Percentiles rank a stretch among this genome's conserved stretches.
phyloP scores from a whole-genome alignment of 2,888 invertebrate genomes.

The Dexiosoma caninum region DNA sequence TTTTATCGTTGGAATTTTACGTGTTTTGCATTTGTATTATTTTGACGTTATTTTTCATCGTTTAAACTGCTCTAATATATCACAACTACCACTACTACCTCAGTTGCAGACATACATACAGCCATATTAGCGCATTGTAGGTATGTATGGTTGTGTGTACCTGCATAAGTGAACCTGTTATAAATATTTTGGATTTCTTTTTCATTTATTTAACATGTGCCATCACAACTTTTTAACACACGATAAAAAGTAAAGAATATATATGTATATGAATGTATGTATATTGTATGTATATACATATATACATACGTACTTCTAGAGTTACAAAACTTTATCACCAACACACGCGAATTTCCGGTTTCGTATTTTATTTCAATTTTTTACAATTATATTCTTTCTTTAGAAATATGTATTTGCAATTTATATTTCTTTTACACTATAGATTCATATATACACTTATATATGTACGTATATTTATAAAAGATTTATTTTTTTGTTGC shows the following conservation, averaged over 20 bases:
- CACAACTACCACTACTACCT: slow-evolving; percentile 7
- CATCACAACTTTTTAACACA: slow-evolving; percentile 28
- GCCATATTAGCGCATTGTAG: neutral
- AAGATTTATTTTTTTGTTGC: neutral
- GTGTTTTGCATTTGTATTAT: slow-evolving; percentile 65
- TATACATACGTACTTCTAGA: neutral
- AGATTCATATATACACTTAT: no score
- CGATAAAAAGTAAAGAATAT: neutral
- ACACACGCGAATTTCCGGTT: slow-evolving; percentile 34
- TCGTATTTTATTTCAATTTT: neutral
- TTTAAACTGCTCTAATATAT: slow-evolving; percentile 42
- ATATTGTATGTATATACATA: no score
- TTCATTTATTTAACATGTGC: slow-evolving; percentile 20
- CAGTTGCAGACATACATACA: neutral
- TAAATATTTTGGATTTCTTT: slow-evolving; percentile 32
- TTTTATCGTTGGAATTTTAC: slow-evolving; percentile 62
- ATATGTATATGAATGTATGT: no score
- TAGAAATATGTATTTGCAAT: slow-evolving; percentile 18
- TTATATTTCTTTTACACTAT: slow-evolving; percentile 28
- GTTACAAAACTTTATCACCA: slow-evolving; percentile 18
- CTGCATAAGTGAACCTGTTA: neutral
- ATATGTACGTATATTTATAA: neutral
- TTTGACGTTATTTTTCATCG: slow-evolving; percentile 56
- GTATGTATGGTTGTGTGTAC: neutral
- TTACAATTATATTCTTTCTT: neutral